Percentiles rank a stretch among this genome's conserved stretches.
Conservation (phyloP, 2,888 invertebrate genomes). For the Brachyptera risi region DNA sequence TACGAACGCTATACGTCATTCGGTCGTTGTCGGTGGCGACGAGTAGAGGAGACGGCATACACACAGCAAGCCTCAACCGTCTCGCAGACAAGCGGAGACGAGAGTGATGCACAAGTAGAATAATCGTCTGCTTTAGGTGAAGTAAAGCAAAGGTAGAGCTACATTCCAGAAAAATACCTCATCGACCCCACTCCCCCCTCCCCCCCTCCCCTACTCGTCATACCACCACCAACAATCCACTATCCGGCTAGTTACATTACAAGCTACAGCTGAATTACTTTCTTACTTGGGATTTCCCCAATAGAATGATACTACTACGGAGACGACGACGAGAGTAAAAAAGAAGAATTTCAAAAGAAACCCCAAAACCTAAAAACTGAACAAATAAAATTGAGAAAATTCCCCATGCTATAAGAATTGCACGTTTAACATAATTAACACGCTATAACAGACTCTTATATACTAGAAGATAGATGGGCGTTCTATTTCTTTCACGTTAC, state of each 20-base stretch:
- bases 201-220: background rate
- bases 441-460: no score
- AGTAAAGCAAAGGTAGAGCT: background rate
- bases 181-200: background rate
- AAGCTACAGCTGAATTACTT: background rate
- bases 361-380: slow-evolving; percentile 1
- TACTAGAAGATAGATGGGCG: no score
- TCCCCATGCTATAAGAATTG: slow-evolving; percentile 16
- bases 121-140: background rate
- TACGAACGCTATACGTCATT: no score
- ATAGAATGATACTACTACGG: background rate
- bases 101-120: no score
- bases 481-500: no score
- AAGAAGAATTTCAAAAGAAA: slow-evolving; percentile 16
- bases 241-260: background rate
- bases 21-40: no score
- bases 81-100: no score
- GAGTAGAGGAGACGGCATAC: no score
- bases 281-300: slow-evolving; percentile 10
- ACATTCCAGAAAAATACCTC: background rate
- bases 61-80: no score
- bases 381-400: slow-evolving; percentile 10
- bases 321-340: slow-evolving; percentile 5
- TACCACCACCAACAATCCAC: background rate
- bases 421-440: no score